These are phyloP conservation scores for Drosophila nigrodunni DNA, from an alignment of 1,140 invertebrate genomes.

Conservation along the genomic window DNA sequence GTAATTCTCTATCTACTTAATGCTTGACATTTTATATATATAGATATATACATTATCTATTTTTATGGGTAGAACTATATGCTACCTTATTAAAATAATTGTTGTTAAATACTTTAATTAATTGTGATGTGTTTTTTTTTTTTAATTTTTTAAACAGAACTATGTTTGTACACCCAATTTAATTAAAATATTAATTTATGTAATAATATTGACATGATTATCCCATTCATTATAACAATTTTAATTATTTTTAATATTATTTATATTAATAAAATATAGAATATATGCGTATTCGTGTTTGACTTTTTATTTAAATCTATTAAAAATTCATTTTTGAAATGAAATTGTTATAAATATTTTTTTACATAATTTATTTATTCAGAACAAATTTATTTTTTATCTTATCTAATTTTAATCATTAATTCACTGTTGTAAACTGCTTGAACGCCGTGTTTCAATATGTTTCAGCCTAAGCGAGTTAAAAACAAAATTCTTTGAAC, in stretches of 20 bases:
- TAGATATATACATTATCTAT: not conserved
- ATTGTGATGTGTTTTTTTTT: not conserved
- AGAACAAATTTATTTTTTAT: not conserved
- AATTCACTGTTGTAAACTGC: slow-evolving; percentile 1
- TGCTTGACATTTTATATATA: not conserved
- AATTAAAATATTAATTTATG: not conserved
- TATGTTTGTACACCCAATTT: not conserved
- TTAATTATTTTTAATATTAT: slow-evolving; percentile 6
- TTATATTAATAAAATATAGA: slow-evolving; percentile 10
- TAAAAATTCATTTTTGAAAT: not conserved
- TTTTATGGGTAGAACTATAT: not conserved
- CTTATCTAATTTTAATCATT: not conserved
- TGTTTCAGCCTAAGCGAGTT: slow-evolving; percentile 27
- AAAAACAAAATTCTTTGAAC: not conserved
- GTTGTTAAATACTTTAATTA: slow-evolving; percentile 1
- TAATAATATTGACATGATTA: not conserved
- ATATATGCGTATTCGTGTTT: not conserved
- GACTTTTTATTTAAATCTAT: not conserved
- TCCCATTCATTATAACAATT: not conserved
- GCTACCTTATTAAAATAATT: not conserved
- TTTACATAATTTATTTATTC: not conserved
- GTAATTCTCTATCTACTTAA: not conserved
- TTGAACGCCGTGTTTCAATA: slow-evolving; percentile 18
- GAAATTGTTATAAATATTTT: no score
- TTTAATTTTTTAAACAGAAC: not conserved